Evolutionary conservation across 2,888 invertebrate genomes (phyloP).

Genomic region (Ectobius pallidus): DNA sequence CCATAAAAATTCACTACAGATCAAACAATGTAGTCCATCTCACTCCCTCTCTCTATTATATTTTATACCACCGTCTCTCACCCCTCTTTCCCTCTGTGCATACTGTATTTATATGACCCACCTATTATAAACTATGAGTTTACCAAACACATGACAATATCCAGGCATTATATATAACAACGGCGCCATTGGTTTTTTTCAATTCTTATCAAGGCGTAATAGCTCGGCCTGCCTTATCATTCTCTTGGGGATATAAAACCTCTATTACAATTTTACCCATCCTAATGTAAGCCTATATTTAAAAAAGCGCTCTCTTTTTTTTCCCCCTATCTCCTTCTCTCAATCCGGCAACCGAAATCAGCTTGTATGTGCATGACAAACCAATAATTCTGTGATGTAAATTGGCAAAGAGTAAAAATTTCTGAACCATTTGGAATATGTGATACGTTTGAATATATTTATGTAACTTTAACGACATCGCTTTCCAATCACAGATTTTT

Average conservation of each 20-base stretch:
- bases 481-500: neutral
- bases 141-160: constrained; percentile 32
- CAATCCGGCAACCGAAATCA: neutral
- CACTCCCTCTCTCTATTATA: constrained; percentile 21
- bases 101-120: constrained; percentile 26
- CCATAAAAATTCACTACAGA: constrained; percentile 29
- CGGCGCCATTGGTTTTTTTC: constrained; percentile 28
- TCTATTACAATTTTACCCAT: constrained; percentile 27
- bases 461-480: neutral
- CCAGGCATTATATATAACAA: constrained; percentile 22
- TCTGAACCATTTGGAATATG: constrained; percentile 10
- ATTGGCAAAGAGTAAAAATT: constrained; percentile 23
- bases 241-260: constrained; percentile 26
- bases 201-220: constrained; percentile 29
- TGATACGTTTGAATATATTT: neutral
- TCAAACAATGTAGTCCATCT: constrained; percentile 18
- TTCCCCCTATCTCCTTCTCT: neutral
- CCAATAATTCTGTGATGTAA: constrained; percentile 24
- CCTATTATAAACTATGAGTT: constrained; percentile 30
- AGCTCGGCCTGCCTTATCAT: constrained; percentile 28
- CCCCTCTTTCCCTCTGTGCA: neutral
- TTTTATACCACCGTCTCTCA: neutral
- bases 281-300: constrained; percentile 28
- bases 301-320: constrained; percentile 2
- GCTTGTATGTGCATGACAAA: constrained; percentile 20